Evolutionary conservation across 2,113 vertebrate genomes (phyloP).

Genomic region (Capreolus pygargus): DNA sequence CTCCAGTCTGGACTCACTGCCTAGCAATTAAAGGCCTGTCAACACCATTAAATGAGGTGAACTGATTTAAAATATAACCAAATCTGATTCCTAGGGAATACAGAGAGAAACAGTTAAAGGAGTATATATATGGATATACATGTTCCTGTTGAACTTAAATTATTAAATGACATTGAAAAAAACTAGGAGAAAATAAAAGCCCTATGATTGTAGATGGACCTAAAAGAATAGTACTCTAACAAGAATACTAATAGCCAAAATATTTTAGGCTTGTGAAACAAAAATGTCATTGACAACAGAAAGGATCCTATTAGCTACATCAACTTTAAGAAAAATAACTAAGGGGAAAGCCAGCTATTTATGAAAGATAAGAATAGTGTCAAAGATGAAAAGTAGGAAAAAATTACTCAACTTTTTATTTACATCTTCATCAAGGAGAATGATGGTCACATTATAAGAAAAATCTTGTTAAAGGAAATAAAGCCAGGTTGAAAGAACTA

Average conservation of each 20-base stretch:
- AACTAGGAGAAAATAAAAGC: neutral
- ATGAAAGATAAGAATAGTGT: neutral
- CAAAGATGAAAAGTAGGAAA: neutral
- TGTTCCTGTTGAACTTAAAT: neutral
- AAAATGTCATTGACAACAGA: neutral
- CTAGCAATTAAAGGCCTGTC: neutral
- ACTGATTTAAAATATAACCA: conserved; percentile 1
- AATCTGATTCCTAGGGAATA: neutral
- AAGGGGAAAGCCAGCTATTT: neutral
- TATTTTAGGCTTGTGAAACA: neutral
- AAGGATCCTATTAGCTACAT: neutral
- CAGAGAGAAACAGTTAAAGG: neutral
- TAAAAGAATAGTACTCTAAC: neutral
- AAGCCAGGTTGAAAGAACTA: conserved; percentile 24
- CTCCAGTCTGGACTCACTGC: neutral
- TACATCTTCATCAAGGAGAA: neutral
- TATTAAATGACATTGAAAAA: neutral
- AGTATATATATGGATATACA: neutral
- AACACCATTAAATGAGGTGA: neutral
- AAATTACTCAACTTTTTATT: neutral
- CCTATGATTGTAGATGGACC: neutral
- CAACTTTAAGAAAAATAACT: neutral
- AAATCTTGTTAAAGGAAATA: conserved; percentile 16
- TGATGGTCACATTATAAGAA: neutral
- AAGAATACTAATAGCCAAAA: neutral